Percentiles rank a stretch among this genome's conserved stretches.
Conservation (phyloP, 2,888 invertebrate genomes). For the Drosophila differens region DNA sequence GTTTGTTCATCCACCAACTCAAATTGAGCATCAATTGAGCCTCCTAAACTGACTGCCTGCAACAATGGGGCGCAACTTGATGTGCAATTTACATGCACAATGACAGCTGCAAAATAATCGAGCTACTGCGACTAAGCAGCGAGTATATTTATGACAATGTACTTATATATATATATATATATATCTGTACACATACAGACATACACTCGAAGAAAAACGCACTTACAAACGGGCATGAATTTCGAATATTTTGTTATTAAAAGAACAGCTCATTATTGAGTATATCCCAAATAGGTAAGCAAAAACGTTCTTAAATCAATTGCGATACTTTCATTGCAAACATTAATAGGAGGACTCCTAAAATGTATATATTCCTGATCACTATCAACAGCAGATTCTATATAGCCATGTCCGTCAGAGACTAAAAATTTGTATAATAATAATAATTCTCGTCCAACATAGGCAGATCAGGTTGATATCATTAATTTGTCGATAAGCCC, state of each 20-base stretch:
- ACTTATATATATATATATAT: neutral
- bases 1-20: conserved; percentile 6
- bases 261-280: neutral
- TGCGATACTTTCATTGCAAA: neutral
- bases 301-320: neutral
- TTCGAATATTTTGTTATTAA: neutral
- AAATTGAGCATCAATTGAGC: conserved; percentile 53
- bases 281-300: neutral
- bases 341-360: neutral
- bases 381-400: neutral
- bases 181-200: neutral
- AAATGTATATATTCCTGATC: neutral
- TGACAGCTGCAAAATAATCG: conserved; percentile 13
- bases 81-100: conserved; percentile 40
- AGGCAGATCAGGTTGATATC: neutral
- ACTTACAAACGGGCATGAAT: neutral
- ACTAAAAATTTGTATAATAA: neutral
- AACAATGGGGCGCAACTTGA: conserved; percentile 32
- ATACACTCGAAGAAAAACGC: neutral
- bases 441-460: neutral
- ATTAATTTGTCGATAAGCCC: neutral
- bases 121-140: conserved; percentile 10
- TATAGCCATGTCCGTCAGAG: neutral
- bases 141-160: conserved; percentile 7
- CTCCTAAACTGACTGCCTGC: conserved; percentile 26